A percentile compares a stretch with the other conserved stretches of the same genome.
These are phyloP conservation scores for Acromyrmex echinatior DNA, from an alignment of 1,140 invertebrate species.

Conservation along the genomic window DNA sequence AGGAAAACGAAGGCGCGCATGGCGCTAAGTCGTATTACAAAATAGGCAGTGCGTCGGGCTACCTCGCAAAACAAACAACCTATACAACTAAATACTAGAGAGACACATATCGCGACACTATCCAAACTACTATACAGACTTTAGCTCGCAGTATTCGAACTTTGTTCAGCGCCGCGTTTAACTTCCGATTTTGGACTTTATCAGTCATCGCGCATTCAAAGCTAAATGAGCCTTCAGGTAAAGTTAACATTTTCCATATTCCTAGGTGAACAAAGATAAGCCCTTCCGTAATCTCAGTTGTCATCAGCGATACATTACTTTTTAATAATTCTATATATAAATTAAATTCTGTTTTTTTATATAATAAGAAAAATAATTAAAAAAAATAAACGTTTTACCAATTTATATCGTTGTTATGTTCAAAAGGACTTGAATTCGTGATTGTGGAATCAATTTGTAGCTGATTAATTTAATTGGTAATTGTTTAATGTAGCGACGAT, in stretches of 20 bases:
- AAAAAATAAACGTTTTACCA: background rate
- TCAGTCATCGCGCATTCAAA: constrained; percentile 27
- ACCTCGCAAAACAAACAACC: constrained; percentile 36
- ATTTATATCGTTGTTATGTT: background rate
- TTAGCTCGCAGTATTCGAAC: constrained; percentile 37
- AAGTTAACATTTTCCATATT: constrained; percentile 23
- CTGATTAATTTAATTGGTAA: background rate
- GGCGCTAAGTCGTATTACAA: constrained; percentile 55
- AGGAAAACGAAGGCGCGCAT: constrained; percentile 22
- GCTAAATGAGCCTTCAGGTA: background rate
- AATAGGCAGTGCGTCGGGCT: constrained; percentile 40
- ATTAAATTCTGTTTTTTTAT: background rate
- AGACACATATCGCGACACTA: constrained; percentile 48
- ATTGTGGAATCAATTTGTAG: background rate
- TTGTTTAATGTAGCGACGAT: background rate
- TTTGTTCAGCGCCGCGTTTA: constrained; percentile 30
- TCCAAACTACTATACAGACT: constrained; percentile 35
- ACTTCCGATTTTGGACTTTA: constrained; percentile 33
- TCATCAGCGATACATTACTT: background rate
- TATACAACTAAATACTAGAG: constrained; percentile 42
- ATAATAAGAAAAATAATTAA: background rate
- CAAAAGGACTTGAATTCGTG: background rate
- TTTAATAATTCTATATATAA: constrained; percentile 1
- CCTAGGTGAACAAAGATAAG: background rate
- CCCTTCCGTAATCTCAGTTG: background rate